phyloP scores from a whole-genome alignment of 2,888 invertebrate genomes.

The Drymonia ruficornis region DNA sequence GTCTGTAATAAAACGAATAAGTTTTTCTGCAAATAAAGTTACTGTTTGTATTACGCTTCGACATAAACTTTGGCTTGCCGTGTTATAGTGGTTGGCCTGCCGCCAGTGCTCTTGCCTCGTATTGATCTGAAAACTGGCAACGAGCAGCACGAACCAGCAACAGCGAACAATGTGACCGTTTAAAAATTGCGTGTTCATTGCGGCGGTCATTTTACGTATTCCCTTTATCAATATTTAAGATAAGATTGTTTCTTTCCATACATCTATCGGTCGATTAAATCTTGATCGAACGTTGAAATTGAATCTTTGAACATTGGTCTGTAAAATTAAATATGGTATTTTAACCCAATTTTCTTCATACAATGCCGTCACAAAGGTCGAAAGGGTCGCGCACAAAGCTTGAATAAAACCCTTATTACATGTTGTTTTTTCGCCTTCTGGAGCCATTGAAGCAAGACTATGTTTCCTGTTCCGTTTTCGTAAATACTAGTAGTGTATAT shows the following conservation, averaged over 20 bases:
- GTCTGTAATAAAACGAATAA: conserved; percentile 34
- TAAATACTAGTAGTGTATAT: conserved; percentile 40
- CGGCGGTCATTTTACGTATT: conserved; percentile 35
- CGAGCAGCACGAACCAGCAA: conserved; percentile 27
- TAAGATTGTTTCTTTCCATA: conserved; percentile 19
- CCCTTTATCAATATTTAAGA: conserved; percentile 35
- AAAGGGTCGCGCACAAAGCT: conserved; percentile 68
- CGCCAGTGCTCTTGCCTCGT: conserved; percentile 59
- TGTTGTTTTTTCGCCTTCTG: conserved; percentile 61
- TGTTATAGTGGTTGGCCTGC: conserved; percentile 68
- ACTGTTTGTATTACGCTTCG: conserved; percentile 46
- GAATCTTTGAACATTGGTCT: conserved; percentile 13
- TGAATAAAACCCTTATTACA: conserved; percentile 65
- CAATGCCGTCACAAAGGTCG: conserved; percentile 54
- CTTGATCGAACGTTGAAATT: conserved; percentile 8
- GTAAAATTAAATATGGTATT: conserved; percentile 30
- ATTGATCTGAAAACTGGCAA: conserved; percentile 58
- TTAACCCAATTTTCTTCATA: conserved; percentile 44
- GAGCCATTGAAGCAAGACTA: conserved; percentile 58
- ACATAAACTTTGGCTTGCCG: conserved; percentile 53
- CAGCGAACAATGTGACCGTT: conserved; percentile 46
- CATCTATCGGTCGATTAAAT: conserved; percentile 1
- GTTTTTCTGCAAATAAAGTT: conserved; percentile 50
- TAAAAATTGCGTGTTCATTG: conserved; percentile 39
- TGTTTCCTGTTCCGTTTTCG: conserved; percentile 70